Base-by-base conservation (phyloP, 2,113 vertebrate species). In the Leucopsar rothschildi region DNA sequence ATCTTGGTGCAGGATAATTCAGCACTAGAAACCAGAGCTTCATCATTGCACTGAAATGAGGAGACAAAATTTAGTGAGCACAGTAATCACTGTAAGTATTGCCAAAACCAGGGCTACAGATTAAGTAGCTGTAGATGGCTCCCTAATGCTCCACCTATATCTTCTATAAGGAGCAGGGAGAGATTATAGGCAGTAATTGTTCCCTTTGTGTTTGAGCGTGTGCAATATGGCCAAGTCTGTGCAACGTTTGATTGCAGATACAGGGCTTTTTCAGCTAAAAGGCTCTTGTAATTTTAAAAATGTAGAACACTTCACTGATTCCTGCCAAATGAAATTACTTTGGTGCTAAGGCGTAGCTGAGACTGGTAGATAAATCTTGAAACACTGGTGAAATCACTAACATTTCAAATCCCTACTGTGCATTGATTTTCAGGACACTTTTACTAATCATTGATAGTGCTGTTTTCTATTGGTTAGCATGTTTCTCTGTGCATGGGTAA, bases 391-490 rank as follows among this genome's bases (percentile, higher is more conserved):
- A 92, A 82, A 92, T 79, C 33, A 42, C 22, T 69, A 84, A 78
- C 37, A 13, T 85, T 90, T 90, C 39, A 82, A 94, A 91, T 57
- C 44, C 39, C 19, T 61, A 3, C 12, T 59, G 55, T 25, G 35
- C 15, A 77, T 61, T 86, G 82, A 94, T 95, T 92, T 94, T 92
- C 47, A 92, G 50, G 81, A 77, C 35, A n/a, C 6, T 82, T 93
- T 82, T 92, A 82, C 88, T 91, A 88, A 94, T 86, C 66, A 65
- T 65, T 80, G 44, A 80, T 61, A 42, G 10, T 59, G 59, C 63
- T 52, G 66, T 76, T 95, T 90, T 70, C 47, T 90, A 55, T 73
- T 80, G 81, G 68, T 92, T 72, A 76, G 3, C 10, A 82, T 10
- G 16, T 79, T 91, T 89, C 50, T 79, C 15, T 72, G 18, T 50